Conservation (phyloP, 1,140 invertebrate species). For the Drosophila grimshawi region DNA sequence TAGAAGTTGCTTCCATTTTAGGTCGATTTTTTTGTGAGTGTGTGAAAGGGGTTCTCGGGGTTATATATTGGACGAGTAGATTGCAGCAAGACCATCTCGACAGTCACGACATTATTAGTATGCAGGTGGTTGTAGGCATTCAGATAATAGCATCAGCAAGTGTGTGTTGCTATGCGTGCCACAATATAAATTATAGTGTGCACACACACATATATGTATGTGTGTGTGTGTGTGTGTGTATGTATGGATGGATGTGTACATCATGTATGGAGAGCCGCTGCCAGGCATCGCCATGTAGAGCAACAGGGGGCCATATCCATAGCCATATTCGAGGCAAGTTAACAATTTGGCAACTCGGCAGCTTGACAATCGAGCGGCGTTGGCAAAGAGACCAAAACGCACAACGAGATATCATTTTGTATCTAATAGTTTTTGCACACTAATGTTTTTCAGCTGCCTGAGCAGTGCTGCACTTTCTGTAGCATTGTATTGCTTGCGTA, state of each 20-base stretch:
- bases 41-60: too few relatives aligned
- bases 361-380: slow-evolving; percentile 21
- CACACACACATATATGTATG: background rate
- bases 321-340: slow-evolving; percentile 58
- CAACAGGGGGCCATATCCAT: slow-evolving; percentile 49
- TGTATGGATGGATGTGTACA: slow-evolving; percentile 2
- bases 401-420: slow-evolving; percentile 54
- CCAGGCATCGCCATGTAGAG: slow-evolving; percentile 47
- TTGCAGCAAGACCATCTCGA: slow-evolving; percentile 11
- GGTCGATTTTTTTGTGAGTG: too few relatives aligned
- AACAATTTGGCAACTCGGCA: slow-evolving; percentile 7
- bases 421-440: slow-evolving; percentile 65
- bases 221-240: background rate
- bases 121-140: slow-evolving; percentile 71
- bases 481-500: slow-evolving; percentile 54
- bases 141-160: slow-evolving; percentile 72
- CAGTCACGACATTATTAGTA: slow-evolving; percentile 64
- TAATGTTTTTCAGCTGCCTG: slow-evolving; percentile 67
- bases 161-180: slow-evolving; percentile 25
- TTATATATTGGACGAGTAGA: too few relatives aligned
- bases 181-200: slow-evolving; percentile 61
- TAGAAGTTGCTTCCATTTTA: too few relatives aligned
- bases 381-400: slow-evolving; percentile 44
- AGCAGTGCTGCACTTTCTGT: slow-evolving; percentile 28
- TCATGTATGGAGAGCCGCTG: slow-evolving; percentile 37